phyloP scores from a whole-genome alignment of 2,113 vertebrate species.

The Pipra filicauda region DNA sequence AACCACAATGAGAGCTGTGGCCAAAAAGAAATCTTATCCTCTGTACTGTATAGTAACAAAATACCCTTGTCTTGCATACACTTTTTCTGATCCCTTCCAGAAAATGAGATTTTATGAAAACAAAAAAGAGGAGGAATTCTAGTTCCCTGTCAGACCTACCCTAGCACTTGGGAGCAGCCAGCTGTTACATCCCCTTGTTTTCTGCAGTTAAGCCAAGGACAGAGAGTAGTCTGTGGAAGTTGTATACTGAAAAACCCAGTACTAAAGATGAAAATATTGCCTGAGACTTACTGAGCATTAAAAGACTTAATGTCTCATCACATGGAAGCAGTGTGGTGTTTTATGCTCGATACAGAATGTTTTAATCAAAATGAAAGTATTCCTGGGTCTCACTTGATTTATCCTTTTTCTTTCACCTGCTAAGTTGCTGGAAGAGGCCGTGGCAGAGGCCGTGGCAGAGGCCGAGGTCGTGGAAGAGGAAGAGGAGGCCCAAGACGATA shows the following conservation, averaged over 20 bases:
- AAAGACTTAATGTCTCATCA: neutral
- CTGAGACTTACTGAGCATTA: neutral
- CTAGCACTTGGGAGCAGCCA: neutral
- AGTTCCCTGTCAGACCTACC: neutral
- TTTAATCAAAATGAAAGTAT: neutral
- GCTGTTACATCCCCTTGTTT: neutral
- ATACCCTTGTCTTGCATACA: neutral
- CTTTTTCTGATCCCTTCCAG: neutral
- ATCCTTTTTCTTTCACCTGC: neutral
- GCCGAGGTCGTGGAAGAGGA: slow-evolving; percentile 91
- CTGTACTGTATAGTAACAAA: neutral
- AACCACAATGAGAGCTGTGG: neutral
- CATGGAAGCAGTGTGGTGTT: neutral
- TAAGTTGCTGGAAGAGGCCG: slow-evolving; percentile 90
- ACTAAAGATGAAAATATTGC: neutral
- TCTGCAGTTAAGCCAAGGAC: neutral
- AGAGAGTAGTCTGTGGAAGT: neutral
- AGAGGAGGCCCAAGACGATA: slow-evolving; percentile 94
- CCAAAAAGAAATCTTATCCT: neutral
- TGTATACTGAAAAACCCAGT: neutral
- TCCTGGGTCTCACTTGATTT: neutral
- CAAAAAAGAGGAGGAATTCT: neutral
- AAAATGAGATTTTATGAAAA: neutral
- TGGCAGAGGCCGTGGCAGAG: slow-evolving; percentile 86
- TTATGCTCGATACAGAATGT: neutral